These are phyloP conservation scores for Helicolenus hilgendorfi DNA, from an alignment of 2,797 vertebrate species.

Conservation along the genomic window DNA sequence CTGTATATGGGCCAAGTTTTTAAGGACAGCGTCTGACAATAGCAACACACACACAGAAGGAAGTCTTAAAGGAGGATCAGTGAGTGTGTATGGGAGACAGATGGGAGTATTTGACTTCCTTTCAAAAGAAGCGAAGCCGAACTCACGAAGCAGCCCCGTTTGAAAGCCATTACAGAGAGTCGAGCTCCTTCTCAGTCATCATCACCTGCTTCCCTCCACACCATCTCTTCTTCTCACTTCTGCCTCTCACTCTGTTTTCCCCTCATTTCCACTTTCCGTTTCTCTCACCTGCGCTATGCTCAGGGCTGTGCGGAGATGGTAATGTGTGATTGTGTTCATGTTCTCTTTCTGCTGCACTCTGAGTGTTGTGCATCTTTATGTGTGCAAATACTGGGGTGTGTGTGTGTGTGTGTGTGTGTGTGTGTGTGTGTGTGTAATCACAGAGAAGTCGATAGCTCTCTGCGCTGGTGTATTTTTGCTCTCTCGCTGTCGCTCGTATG, in stretches of 20 bases:
- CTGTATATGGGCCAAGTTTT: conserved; percentile 17
- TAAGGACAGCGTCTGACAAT: conserved; percentile 12
- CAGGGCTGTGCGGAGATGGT: neutral
- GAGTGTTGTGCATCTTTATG: neutral
- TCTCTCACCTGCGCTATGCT: conserved; percentile 48
- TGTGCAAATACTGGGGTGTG: neutral
- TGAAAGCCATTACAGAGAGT: conserved; percentile 40
- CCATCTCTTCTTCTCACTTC: conserved; percentile 43
- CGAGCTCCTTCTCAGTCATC: conserved; percentile 27
- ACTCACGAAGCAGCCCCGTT: conserved; percentile 45
- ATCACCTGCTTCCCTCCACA: conserved; percentile 49
- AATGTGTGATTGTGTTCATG: conserved; percentile 28
- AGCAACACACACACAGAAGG: conserved; percentile 58
- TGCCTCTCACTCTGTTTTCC: conserved; percentile 33
- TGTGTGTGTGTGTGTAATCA: conserved; percentile 6
- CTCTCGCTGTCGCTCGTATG: conserved; percentile 20
- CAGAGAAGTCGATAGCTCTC: conserved; percentile 42
- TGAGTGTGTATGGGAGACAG: conserved; percentile 71
- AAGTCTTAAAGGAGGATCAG: conserved; percentile 72
- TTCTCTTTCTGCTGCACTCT: conserved; percentile 14
- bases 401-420: too few relatives aligned
- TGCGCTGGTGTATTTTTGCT: conserved; percentile 37
- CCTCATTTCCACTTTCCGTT: conserved; percentile 47
- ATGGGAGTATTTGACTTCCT: conserved; percentile 76
- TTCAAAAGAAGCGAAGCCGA: conserved; percentile 49